Evolutionary conservation across 1,140 invertebrate species (phyloP).

Genomic region (Drosophila azteca): DNA sequence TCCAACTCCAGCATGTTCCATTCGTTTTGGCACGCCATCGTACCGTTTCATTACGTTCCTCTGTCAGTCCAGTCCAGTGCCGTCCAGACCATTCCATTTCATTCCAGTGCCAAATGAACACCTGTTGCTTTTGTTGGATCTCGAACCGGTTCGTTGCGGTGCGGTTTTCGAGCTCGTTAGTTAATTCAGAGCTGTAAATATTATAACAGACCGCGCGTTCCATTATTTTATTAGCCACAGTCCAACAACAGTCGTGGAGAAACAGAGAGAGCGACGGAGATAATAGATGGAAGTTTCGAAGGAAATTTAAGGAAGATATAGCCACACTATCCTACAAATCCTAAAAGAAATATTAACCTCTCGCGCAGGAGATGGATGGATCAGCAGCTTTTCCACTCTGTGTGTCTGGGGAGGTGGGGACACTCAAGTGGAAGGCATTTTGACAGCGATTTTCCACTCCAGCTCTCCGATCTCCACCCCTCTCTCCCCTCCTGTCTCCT

Average conservation of each 20-base stretch:
- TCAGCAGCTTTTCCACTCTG: background rate
- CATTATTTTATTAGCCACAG: slow-evolving; percentile 76
- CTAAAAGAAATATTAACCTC: too few relatives aligned
- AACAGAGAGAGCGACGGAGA: background rate
- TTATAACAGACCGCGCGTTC: slow-evolving; percentile 74
- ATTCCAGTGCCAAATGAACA: slow-evolving; percentile 37
- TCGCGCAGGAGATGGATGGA: background rate
- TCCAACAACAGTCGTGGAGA: background rate
- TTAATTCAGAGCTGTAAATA: slow-evolving; percentile 80
- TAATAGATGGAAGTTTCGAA: background rate
- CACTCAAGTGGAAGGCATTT: slow-evolving; percentile 5
- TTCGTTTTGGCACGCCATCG: slow-evolving; percentile 25
- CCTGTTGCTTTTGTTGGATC: slow-evolving; percentile 52
- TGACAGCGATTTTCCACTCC: slow-evolving; percentile 5
- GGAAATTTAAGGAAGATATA: background rate
- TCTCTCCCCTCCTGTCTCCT: too few relatives aligned
- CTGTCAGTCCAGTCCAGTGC: too few relatives aligned
- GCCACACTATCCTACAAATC: too few relatives aligned
- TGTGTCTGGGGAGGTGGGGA: background rate
- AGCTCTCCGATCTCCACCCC: too few relatives aligned
- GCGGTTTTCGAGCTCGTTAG: slow-evolving; percentile 62
- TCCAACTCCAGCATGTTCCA: slow-evolving; percentile 15
- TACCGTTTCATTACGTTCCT: too few relatives aligned
- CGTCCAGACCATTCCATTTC: too few relatives aligned
- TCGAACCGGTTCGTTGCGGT: slow-evolving; percentile 53